A percentile compares a stretch with the other conserved stretches of the same genome.
Conservation (phyloP, 2,113 vertebrate genomes). For the Hipposideros armiger region DNA sequence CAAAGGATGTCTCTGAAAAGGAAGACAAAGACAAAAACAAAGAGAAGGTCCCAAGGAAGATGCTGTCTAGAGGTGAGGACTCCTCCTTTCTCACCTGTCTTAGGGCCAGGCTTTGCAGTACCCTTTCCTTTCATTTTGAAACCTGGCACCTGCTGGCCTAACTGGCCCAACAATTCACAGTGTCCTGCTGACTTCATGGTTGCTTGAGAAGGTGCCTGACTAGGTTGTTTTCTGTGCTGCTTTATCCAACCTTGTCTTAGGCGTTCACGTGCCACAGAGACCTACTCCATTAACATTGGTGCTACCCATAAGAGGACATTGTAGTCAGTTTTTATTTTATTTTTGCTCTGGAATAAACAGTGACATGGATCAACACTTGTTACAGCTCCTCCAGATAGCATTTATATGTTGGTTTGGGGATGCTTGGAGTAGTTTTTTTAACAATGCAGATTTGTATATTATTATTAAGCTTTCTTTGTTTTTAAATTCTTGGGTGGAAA, state of each 20-base stretch:
- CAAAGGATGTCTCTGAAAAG: constrained; percentile 96
- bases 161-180: neutral
- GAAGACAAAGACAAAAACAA: constrained; percentile 97
- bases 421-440: neutral
- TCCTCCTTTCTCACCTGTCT: neutral
- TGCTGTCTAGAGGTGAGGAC: constrained; percentile 95
- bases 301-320: neutral
- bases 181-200: neutral
- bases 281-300: neutral
- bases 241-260: neutral
- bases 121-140: neutral
- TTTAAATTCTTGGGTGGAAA: constrained; percentile 54
- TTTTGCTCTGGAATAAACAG: constrained; percentile 15
- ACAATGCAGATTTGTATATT: neutral
- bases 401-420: constrained; percentile 58
- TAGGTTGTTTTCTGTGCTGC: neutral
- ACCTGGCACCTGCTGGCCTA: neutral
- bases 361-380: neutral
- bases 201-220: neutral
- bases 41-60: constrained; percentile 96
- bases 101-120: neutral
- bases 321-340: constrained; percentile 39
- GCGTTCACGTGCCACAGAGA: neutral
- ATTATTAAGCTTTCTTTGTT: constrained; percentile 8
- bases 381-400: neutral